Evolutionary conservation across 2,113 vertebrate species (phyloP).

Genomic region (Irena cyanogastra): DNA sequence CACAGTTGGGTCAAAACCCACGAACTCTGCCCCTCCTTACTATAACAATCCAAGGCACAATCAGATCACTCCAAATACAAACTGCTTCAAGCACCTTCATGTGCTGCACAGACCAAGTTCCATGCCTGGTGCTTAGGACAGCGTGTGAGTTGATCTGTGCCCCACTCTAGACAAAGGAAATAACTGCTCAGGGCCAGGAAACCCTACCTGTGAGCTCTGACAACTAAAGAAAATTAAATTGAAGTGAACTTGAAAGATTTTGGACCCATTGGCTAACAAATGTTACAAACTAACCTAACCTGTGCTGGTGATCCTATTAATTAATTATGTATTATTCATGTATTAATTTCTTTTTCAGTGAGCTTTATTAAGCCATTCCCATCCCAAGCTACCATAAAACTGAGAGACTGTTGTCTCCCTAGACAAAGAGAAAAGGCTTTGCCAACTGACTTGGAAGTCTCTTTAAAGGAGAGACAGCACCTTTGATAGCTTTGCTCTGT

Average conservation of each 20-base stretch:
- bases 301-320: background rate
- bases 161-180: background rate
- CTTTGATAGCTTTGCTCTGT: background rate
- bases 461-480: background rate
- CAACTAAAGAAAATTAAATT: background rate
- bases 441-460: background rate
- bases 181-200: background rate
- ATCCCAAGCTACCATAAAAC: background rate
- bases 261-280: background rate
- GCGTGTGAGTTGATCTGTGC: accelerated
- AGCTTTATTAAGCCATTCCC: background rate
- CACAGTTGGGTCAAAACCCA: background rate
- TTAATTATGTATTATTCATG: background rate
- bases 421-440: background rate
- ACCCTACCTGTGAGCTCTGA: background rate
- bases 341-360: background rate
- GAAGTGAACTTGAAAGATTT: background rate
- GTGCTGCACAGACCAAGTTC: background rate
- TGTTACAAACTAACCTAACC: background rate
- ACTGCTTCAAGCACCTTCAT: background rate
- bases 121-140: background rate
- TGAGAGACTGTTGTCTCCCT: background rate
- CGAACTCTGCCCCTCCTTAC: background rate
- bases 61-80: background rate
- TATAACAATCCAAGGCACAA: background rate